Conservation (phyloP, 1,140 invertebrate species). For the Pararge aegeria region DNA sequence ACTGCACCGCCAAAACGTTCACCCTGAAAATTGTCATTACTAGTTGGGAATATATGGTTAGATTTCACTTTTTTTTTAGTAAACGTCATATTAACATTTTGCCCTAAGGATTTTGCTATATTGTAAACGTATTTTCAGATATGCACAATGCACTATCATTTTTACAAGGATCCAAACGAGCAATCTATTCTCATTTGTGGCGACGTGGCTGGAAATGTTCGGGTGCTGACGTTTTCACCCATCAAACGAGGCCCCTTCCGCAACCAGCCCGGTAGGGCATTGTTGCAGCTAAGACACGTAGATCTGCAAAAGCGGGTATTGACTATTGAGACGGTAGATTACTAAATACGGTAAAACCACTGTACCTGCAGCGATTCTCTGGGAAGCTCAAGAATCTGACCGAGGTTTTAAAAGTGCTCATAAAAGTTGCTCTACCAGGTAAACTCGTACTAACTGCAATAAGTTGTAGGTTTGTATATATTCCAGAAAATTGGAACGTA, state of each 20-base stretch:
- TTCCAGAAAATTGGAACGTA: too few species aligned
- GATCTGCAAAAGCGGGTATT: conserved; percentile 75
- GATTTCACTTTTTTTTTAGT: too few species aligned
- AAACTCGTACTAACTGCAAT: too few species aligned
- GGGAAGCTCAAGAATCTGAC: too few species aligned
- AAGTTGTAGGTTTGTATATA: too few species aligned
- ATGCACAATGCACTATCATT: conserved; percentile 83
- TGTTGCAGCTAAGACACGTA: conserved; percentile 80
- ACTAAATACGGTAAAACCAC: too few species aligned
- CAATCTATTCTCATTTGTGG: conserved; percentile 83
- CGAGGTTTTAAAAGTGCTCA: too few species aligned
- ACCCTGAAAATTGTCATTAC: conserved; percentile 82
- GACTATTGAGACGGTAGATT: too few species aligned
- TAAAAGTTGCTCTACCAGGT: too few species aligned
- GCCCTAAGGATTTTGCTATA: not conserved
- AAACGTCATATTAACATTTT: too few species aligned
- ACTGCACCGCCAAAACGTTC: conserved; percentile 85
- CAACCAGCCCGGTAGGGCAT: conserved; percentile 80
- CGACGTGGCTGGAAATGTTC: conserved; percentile 83
- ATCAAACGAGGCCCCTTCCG: conserved; percentile 83
- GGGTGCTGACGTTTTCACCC: conserved; percentile 81
- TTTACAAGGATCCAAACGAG: conserved; percentile 78
- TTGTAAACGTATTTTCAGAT: conserved; percentile 41
- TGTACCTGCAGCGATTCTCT: too few species aligned
- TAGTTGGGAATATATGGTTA: conserved; percentile 79